A percentile compares a stretch with the other conserved stretches of the same genome.
phyloP scores from a whole-genome alignment of 2,888 invertebrate species.

The Hyposoter didymator region DNA sequence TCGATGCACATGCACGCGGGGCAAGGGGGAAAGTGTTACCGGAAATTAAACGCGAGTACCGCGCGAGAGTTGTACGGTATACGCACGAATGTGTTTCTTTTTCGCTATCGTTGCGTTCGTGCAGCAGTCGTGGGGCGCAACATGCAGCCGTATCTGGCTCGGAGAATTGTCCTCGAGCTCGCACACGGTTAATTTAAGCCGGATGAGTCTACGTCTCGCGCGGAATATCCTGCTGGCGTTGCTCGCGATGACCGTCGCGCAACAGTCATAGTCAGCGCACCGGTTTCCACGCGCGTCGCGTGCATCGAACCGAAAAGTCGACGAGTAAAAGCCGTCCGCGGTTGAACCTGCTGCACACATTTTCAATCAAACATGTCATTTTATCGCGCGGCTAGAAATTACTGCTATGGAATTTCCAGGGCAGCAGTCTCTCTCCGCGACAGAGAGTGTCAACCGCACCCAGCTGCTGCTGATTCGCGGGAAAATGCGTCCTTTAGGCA shows the following conservation, averaged over 20 bases:
- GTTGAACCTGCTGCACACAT: background rate
- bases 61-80: background rate
- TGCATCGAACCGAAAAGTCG: constrained; percentile 12
- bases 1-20: background rate
- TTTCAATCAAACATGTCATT: constrained; percentile 17
- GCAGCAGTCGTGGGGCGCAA: background rate
- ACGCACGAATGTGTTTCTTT: constrained; percentile 16
- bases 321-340: background rate
- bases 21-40: constrained; percentile 32
- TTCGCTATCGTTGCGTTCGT: constrained; percentile 10
- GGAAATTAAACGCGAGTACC: constrained; percentile 70
- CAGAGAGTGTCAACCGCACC: background rate
- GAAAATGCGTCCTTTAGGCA: too few species aligned
- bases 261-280: background rate
- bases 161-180: constrained; percentile 10
- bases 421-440: background rate
- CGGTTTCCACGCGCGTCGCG: background rate
- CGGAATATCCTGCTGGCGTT: too few species aligned
- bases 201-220: constrained; percentile 7
- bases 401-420: constrained; percentile 9
- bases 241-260: constrained; percentile 57
- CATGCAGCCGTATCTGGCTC: background rate
- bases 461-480: too few species aligned
- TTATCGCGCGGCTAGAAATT: constrained; percentile 15
- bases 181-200: constrained; percentile 55